Percentiles rank a stretch among this genome's conserved stretches.
These are phyloP conservation scores for Polyommatus icarus DNA, from an alignment of 2,888 invertebrate genomes.

Conservation along the genomic window DNA sequence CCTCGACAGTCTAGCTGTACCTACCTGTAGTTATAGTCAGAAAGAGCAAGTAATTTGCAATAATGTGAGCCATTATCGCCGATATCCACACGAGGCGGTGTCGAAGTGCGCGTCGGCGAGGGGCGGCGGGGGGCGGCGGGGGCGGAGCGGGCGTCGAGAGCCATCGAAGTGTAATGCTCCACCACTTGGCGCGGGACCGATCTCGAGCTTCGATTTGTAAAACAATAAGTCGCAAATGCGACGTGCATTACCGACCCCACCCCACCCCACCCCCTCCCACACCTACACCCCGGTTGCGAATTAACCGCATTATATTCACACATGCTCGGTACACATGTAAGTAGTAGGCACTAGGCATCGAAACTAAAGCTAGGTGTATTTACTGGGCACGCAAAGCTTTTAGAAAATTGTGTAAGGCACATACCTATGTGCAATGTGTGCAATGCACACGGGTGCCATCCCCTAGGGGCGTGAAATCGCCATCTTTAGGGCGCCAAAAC, in stretches of 20 bases:
- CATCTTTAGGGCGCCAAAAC: too few relatives aligned
- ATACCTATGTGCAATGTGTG: too few relatives aligned
- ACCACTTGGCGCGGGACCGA: constrained; percentile 42
- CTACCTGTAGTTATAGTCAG: neutral
- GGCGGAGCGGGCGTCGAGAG: constrained; percentile 31
- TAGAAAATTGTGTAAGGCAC: too few relatives aligned
- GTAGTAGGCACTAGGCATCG: neutral
- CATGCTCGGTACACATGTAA: neutral
- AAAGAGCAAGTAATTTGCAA: constrained; percentile 1
- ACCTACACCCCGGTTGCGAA: constrained; percentile 22
- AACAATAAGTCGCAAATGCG: constrained; percentile 46
- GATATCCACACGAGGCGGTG: constrained; percentile 4
- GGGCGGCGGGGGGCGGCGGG: constrained; percentile 21
- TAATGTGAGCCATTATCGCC: neutral
- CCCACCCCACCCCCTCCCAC: constrained; percentile 14
- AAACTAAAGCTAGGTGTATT: neutral
- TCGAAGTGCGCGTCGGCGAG: neutral
- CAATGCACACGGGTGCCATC: too few relatives aligned
- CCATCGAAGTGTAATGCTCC: constrained; percentile 43
- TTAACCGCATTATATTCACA: neutral
- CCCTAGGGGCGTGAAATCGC: too few relatives aligned
- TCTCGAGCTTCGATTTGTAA: constrained; percentile 45
- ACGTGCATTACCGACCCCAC: constrained; percentile 42
- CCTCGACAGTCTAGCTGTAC: neutral
- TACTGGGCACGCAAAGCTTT: neutral